Evolutionary conservation across 2,888 invertebrate genomes (phyloP).

Genomic region (Cheilosia vulpina): DNA sequence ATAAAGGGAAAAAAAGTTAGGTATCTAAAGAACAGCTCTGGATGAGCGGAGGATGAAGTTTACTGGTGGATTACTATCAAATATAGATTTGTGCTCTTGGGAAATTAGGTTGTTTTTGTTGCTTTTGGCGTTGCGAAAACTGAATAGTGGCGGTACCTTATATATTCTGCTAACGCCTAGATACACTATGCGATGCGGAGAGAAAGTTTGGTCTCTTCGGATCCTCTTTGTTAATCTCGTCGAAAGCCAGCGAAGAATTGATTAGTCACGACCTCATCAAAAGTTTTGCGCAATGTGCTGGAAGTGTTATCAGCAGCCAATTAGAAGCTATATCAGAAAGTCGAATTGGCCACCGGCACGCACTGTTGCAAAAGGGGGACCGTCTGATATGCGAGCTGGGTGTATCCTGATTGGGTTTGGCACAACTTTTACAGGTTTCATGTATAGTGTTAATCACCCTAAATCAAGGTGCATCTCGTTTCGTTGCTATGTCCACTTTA

Average conservation of each 20-base stretch:
- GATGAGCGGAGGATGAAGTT: conserved; percentile 61
- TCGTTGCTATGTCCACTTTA: background rate
- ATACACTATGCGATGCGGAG: conserved; percentile 10
- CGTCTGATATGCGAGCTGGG: conserved; percentile 28
- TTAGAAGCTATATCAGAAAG: conserved; percentile 73
- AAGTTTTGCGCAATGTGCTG: conserved; percentile 63
- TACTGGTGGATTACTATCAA: conserved; percentile 69
- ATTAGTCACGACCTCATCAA: conserved; percentile 75
- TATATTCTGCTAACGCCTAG: conserved; percentile 32
- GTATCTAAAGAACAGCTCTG: conserved; percentile 31
- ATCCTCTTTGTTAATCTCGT: conserved; percentile 52
- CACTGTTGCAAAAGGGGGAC: conserved; percentile 6
- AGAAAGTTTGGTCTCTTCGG: conserved; percentile 58
- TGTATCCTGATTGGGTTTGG: conserved; percentile 55
- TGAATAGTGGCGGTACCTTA: conserved; percentile 34
- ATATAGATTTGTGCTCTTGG: conserved; percentile 68
- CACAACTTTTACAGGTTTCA: conserved; percentile 46
- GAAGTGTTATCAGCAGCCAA: conserved; percentile 71
- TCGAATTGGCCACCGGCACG: conserved; percentile 49
- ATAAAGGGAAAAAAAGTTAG: conserved; percentile 32
- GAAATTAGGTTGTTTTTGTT: conserved; percentile 70
- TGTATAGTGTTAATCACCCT: conserved; percentile 15
- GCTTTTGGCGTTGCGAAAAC: conserved; percentile 34
- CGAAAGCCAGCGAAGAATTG: conserved; percentile 65
- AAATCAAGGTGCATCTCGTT: conserved; percentile 23